phyloP scores from a whole-genome alignment of 2,113 vertebrate species.

The Tilapia sparmanii region DNA sequence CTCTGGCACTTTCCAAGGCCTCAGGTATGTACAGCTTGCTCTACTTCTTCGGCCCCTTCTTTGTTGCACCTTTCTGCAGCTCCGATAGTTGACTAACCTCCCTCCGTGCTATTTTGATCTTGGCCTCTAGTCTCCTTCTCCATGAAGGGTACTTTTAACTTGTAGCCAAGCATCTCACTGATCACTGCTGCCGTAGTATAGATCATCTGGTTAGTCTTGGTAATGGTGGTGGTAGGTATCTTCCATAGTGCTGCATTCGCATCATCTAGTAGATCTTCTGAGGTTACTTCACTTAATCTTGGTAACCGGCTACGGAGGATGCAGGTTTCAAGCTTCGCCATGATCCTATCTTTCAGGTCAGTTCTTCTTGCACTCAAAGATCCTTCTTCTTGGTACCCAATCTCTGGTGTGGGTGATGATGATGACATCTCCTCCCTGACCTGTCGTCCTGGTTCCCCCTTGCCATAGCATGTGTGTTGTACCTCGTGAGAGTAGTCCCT shows the following conservation, averaged over 20 bases:
- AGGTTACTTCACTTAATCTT: not conserved
- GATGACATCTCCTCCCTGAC: not conserved
- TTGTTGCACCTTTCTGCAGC: not conserved
- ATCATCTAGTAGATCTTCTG: not conserved
- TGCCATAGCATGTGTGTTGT: not conserved
- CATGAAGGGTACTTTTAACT: not conserved
- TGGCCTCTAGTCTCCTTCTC: not conserved
- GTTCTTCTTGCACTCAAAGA: not conserved
- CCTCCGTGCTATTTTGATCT: not conserved
- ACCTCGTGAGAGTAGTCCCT: not conserved
- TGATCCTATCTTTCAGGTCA: not conserved
- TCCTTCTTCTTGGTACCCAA: not conserved
- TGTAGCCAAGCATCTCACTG: not conserved
- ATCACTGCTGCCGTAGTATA: not conserved
- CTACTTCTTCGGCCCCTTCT: not conserved
- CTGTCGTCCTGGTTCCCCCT: not conserved
- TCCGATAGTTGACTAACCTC: not conserved
- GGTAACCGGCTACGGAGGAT: accelerated
- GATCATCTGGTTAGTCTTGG: not conserved
- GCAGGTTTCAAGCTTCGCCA: not conserved
- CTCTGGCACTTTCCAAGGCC: not conserved
- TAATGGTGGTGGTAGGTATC: not conserved
- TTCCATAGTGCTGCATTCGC: not conserved
- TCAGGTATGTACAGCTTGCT: not conserved
- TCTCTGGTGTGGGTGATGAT: not conserved